phyloP scores from a whole-genome alignment of 2,113 vertebrate species.

The Sturnira hondurensis region DNA sequence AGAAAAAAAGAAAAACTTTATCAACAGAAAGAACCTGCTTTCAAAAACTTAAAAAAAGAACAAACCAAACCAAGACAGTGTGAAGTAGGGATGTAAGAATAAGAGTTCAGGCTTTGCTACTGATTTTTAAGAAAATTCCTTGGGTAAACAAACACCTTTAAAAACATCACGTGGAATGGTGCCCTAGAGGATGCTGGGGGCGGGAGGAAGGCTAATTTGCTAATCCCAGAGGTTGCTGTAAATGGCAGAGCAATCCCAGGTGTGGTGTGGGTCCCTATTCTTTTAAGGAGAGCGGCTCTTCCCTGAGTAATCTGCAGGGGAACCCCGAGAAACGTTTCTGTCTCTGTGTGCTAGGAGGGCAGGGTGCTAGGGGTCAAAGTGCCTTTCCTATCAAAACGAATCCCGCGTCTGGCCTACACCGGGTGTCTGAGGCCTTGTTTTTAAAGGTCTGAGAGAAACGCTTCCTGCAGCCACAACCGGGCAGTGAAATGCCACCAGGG shows the following conservation, averaged over 20 bases:
- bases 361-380: not conserved
- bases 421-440: not conserved
- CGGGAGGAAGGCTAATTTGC: not conserved
- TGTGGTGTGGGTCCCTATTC: not conserved
- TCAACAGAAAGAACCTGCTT: not conserved
- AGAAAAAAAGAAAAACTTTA: constrained; percentile 37
- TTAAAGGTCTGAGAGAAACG: not conserved
- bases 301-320: not conserved
- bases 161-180: not conserved
- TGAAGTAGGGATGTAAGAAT: not conserved
- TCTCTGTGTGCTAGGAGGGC: not conserved
- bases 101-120: not conserved
- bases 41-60: too few species aligned
- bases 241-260: not conserved
- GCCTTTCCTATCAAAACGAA: not conserved
- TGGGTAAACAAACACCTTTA: not conserved
- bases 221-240: not conserved
- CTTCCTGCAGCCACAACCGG: not conserved
- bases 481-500: not conserved
- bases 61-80: not conserved
- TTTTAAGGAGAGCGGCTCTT: not conserved
- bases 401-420: not conserved
- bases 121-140: not conserved
- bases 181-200: not conserved
- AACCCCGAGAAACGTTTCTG: not conserved